Evolutionary conservation across 2,113 vertebrate species (phyloP), one percentile per base, ranked within the genome.

Genomic region (Phyllostomus hastatus): DNA sequence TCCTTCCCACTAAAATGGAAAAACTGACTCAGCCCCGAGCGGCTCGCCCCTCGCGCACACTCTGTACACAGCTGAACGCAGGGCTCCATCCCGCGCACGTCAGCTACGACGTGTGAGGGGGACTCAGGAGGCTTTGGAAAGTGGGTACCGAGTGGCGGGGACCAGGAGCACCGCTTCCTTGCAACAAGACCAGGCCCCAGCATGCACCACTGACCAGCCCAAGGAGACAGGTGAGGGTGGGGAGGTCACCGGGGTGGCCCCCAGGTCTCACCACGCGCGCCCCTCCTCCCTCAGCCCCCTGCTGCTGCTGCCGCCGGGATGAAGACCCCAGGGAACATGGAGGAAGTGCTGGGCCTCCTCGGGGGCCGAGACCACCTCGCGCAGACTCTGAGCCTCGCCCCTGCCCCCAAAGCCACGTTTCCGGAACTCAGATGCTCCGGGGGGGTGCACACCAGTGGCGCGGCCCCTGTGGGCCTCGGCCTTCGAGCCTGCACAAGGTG

Each of bases 321-420:
- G 19, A n/a, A 93, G 64, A 46, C n/a, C 38, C 90, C 43, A 10
- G 22, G 64, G 48, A 24, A 16, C 17, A 31, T 4, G 31, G 2
- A 17, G 3, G 16, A 24, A 1, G 50, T 4, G 2, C 1, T 0
- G 0, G 6, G 67, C 7, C n/a, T 66, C 31, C 0, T 6, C 5
- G 9, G 38, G 64, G 41, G 26, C 61, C 2, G 0, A 41, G 22
- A 31, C 2, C 41, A 10, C 35, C 33, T 46, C 43, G 1, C 67
- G 1, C 50, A 1, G 35, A 17, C 28, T 9, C 66, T 2, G 0
- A 7, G 22, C 12, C 1, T 17, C 0, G 0, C 38, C 5, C 26
- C 16, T 22, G 33, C n/a, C 20, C 90, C 93, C 78, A 9, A n/a
- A 35, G 35, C 43, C 10, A 4, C 10, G 52, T 5, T 4, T 19